Evolutionary conservation across 2,113 vertebrate species (phyloP).

Genomic region (Scortum barcoo): DNA sequence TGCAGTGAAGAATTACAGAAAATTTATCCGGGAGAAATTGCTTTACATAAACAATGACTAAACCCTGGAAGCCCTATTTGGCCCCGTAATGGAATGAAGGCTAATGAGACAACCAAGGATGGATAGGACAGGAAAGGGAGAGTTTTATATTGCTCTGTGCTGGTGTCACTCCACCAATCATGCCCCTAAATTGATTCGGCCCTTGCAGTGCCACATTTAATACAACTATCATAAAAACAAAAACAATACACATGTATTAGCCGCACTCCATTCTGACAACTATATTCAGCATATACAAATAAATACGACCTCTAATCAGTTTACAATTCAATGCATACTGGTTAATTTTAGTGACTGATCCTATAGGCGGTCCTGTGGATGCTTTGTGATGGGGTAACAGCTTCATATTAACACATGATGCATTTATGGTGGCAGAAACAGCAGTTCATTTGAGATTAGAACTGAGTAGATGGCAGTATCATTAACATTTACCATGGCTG

Average conservation of each 20-base stretch:
- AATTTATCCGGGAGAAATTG: conserved; percentile 50
- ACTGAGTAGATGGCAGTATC: background rate
- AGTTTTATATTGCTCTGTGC: conserved; percentile 40
- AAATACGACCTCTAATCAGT: conserved; percentile 30
- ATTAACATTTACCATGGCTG: background rate
- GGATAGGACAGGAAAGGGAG: conserved; percentile 54
- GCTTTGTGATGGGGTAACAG: background rate
- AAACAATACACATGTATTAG: conserved; percentile 23
- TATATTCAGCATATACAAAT: conserved; percentile 42
- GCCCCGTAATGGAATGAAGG: conserved; percentile 67
- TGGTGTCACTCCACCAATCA: conserved; percentile 70
- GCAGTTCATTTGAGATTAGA: background rate
- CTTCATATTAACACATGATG: background rate
- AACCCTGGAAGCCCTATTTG: conserved; percentile 65
- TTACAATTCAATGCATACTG: background rate
- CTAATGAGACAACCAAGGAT: conserved; percentile 71
- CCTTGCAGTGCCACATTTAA: conserved; percentile 43
- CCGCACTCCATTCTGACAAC: conserved; percentile 38
- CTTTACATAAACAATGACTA: conserved; percentile 70
- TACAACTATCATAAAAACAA: conserved; percentile 38
- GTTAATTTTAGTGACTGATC: background rate
- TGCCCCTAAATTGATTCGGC: conserved; percentile 46
- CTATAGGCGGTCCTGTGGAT: background rate
- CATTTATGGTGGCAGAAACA: background rate
- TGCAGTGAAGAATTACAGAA: conserved; percentile 28